A percentile compares a stretch with the other conserved stretches of the same genome.
Evolutionary conservation across 2,888 invertebrate genomes (phyloP).

Genomic region (Penaeus monodon): DNA sequence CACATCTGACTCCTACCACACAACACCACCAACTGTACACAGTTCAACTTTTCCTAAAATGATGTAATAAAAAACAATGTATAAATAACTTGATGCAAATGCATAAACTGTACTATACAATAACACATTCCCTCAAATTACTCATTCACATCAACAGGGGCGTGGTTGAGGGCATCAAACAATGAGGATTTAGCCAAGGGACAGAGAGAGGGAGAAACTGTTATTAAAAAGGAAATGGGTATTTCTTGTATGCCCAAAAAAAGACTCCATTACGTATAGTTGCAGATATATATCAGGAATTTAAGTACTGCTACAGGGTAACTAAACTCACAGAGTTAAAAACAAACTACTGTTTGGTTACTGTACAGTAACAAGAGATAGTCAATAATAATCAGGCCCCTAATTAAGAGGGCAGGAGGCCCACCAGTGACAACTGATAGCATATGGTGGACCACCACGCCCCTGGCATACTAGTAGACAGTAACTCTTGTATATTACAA

Average conservation of each 20-base stretch:
- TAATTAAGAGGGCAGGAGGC: conserved; percentile 3
- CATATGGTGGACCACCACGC: neutral
- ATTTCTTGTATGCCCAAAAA: neutral
- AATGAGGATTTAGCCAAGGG: neutral
- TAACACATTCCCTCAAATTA: conserved; percentile 37
- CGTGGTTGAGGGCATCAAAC: conserved; percentile 1
- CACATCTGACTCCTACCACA: conserved; percentile 40
- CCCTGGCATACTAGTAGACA: conserved; percentile 6
- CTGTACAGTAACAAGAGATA: no score
- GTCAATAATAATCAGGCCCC: neutral
- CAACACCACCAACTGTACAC: conserved; percentile 44
- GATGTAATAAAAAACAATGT: conserved; percentile 24
- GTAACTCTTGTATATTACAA: neutral
- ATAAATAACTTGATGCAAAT: conserved; percentile 27
- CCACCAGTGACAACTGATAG: neutral
- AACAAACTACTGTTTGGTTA: no score
- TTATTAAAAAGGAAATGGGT: neutral
- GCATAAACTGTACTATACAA: conserved; percentile 40
- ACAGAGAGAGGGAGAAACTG: neutral
- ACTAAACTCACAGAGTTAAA: no score
- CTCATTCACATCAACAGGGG: conserved; percentile 41
- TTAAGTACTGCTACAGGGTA: neutral
- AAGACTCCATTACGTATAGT: no score
- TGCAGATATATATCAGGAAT: no score
- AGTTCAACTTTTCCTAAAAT: conserved; percentile 35